phyloP scores from a whole-genome alignment of 2,797 vertebrate species.

The Anabacerthia variegaticeps region DNA sequence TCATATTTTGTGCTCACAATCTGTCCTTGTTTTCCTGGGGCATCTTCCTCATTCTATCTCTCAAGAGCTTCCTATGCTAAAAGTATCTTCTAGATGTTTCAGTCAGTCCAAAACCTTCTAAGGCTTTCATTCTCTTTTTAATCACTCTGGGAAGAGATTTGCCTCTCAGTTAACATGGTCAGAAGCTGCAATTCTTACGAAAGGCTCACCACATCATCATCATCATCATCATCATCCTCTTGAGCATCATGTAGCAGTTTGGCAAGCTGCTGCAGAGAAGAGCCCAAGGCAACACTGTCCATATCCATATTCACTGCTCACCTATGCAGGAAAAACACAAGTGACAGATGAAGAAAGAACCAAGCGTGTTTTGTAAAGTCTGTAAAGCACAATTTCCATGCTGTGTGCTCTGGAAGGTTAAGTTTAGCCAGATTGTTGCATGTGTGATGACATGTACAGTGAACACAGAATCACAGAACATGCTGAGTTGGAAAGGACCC shows the following conservation, averaged over 20 bases:
- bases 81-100: background rate
- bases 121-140: background rate
- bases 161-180: background rate
- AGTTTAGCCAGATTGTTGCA: background rate
- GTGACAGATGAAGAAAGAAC: background rate
- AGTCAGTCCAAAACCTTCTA: background rate
- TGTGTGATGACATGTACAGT: fast-evolving
- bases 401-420: background rate
- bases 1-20: background rate
- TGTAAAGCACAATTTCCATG: background rate
- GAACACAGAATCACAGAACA: background rate
- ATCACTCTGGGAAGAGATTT: background rate
- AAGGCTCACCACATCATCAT: slow-evolving; percentile 21
- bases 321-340: background rate
- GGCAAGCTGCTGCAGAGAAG: slow-evolving; percentile 58
- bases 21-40: background rate
- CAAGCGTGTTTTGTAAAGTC: background rate
- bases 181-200: background rate
- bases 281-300: slow-evolving; percentile 16
- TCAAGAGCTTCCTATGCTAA: background rate
- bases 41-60: background rate
- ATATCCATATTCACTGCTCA: background rate
- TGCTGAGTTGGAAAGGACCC: background rate
- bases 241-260: slow-evolving; percentile 48
- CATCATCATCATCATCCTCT: background rate